phyloP scores from a whole-genome alignment of 2,797 vertebrate species.

The Gadopsis marmoratus region DNA sequence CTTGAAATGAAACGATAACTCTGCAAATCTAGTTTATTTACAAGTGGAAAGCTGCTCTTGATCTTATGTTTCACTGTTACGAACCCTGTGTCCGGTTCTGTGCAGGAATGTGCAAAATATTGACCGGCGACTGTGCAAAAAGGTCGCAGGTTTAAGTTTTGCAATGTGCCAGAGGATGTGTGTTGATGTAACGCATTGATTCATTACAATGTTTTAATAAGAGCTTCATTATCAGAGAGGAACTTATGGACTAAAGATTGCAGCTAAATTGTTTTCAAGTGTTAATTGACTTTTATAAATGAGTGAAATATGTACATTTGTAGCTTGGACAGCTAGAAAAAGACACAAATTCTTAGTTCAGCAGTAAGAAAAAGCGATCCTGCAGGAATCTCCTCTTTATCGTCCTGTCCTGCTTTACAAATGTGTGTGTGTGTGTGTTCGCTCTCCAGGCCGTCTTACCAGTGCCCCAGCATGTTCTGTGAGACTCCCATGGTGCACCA shows the following conservation, averaged over 20 bases:
- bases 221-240: neutral
- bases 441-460: constrained; percentile 92
- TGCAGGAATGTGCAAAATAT: too few species aligned
- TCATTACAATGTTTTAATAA: neutral
- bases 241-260: neutral
- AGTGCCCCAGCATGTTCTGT: constrained; percentile 97
- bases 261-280: neutral
- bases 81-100: too few species aligned
- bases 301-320: neutral
- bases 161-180: too few species aligned
- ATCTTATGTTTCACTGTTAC: too few species aligned
- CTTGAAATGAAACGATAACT: too few species aligned
- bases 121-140: too few species aligned
- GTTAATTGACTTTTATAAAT: neutral
- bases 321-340: neutral
- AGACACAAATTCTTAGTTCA: neutral
- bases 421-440: neutral
- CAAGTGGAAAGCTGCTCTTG: too few species aligned
- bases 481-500: constrained; percentile 99
- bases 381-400: too few species aligned
- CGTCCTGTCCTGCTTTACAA: too few species aligned
- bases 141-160: too few species aligned
- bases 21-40: too few species aligned
- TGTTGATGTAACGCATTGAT: too few species aligned
- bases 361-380: neutral